phyloP scores from a whole-genome alignment of 2,797 vertebrate genomes.

The Sarcophilus harrisii region DNA sequence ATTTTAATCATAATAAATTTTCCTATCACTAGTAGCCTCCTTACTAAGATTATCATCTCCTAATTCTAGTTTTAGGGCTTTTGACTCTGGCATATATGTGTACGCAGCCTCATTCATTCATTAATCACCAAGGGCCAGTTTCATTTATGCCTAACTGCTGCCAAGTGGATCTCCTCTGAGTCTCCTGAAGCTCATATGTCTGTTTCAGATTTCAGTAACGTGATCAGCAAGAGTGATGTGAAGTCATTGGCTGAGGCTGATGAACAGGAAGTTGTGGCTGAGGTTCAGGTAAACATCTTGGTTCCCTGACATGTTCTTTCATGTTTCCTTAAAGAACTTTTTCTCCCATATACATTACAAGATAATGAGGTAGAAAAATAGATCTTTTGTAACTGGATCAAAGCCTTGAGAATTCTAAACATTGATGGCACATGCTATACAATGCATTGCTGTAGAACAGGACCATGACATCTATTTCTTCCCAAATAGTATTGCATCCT shows the following conservation, averaged over 20 bases:
- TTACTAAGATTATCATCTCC: slow-evolving; percentile 16
- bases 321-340: slow-evolving; percentile 37
- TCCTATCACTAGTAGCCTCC: slow-evolving; percentile 31
- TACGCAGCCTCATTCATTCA: neutral
- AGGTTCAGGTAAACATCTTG: slow-evolving; percentile 91
- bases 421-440: slow-evolving; percentile 12
- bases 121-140: slow-evolving; percentile 20
- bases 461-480: slow-evolving; percentile 17
- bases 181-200: slow-evolving; percentile 21
- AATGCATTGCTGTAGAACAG: neutral
- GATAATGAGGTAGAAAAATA: neutral
- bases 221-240: slow-evolving; percentile 97
- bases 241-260: slow-evolving; percentile 96
- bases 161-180: slow-evolving; percentile 45
- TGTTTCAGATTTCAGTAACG: slow-evolving; percentile 96
- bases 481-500: slow-evolving; percentile 38
- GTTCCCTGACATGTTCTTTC: slow-evolving; percentile 4
- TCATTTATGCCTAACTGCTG: slow-evolving; percentile 29
- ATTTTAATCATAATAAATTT: slow-evolving; percentile 53
- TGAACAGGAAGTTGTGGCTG: slow-evolving; percentile 97
- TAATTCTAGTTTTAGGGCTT: slow-evolving; percentile 12
- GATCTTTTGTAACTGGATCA: slow-evolving; percentile 22
- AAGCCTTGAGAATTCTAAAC: slow-evolving; percentile 32
- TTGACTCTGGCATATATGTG: neutral
- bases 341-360: neutral